Conservation (phyloP, 1,140 invertebrate species). For the Apis dorsata region DNA sequence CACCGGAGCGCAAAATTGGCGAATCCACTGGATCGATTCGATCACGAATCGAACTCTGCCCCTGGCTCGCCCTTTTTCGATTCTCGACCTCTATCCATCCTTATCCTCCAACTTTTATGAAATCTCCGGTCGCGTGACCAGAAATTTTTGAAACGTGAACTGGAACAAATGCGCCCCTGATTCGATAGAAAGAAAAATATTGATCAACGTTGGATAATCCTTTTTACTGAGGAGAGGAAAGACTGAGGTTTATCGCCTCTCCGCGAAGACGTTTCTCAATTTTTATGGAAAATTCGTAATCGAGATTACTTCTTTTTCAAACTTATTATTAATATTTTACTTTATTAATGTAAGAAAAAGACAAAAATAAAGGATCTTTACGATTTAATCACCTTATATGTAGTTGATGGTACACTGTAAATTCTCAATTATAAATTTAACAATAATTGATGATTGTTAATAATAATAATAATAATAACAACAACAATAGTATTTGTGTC, state of each 20-base stretch:
- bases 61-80: neutral
- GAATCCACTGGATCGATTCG: conserved; percentile 19
- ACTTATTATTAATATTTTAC: neutral
- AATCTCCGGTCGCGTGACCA: neutral
- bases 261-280: no score
- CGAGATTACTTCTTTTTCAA: fast-evolving
- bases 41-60: conserved; percentile 1
- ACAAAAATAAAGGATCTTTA: no score
- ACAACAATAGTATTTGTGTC: no score
- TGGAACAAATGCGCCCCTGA: no score
- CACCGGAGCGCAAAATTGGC: conserved; percentile 23
- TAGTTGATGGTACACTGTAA: no score
- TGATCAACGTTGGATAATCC: neutral
- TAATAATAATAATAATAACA: no score
- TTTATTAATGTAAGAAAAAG: no score
- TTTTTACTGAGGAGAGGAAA: neutral
- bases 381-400: no score
- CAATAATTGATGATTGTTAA: no score
- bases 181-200: conserved; percentile 6
- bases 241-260: neutral
- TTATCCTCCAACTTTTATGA: conserved; percentile 1
- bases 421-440: no score
- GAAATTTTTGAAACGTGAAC: neutral
- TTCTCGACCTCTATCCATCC: neutral
- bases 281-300: neutral